These are phyloP conservation scores for Apoda limacodes DNA, from an alignment of 2,888 invertebrate species.

Conservation along the genomic window DNA sequence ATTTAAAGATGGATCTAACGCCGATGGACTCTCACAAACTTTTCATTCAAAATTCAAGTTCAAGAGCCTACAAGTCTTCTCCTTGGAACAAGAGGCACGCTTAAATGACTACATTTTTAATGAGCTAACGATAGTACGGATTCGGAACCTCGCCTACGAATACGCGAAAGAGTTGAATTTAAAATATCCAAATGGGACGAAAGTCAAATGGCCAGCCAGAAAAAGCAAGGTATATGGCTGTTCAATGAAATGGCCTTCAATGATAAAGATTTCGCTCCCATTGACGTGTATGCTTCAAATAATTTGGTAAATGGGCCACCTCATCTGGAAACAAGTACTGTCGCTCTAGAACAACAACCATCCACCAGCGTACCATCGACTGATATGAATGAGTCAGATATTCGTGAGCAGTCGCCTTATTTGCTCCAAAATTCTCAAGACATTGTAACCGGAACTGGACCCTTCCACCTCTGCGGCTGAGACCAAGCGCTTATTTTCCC, in stretches of 20 bases:
- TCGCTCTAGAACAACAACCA: slow-evolving; percentile 1
- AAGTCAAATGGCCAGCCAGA: slow-evolving; percentile 6
- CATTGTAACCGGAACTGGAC: slow-evolving; percentile 4
- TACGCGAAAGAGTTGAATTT: slow-evolving; percentile 19
- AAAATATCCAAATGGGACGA: slow-evolving; percentile 20
- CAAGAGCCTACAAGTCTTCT: slow-evolving; percentile 17
- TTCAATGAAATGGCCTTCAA: slow-evolving; percentile 16
- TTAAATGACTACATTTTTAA: slow-evolving; percentile 17
- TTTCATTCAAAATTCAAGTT: slow-evolving; percentile 18
- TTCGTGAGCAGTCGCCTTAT: too few species aligned
- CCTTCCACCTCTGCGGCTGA: slow-evolving; percentile 5
- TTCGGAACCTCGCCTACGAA: slow-evolving; percentile 19
- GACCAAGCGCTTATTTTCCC: not conserved
- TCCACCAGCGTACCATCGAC: not conserved
- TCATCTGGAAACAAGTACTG: slow-evolving; percentile 5
- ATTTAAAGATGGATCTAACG: slow-evolving; percentile 6
- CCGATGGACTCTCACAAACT: slow-evolving; percentile 9
- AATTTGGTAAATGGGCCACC: slow-evolving; percentile 4
- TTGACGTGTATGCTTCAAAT: too few species aligned
- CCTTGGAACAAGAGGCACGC: slow-evolving; percentile 16
- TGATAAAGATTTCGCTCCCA: too few species aligned
- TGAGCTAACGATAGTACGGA: slow-evolving; percentile 17
- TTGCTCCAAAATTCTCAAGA: not conserved
- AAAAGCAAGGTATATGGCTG: slow-evolving; percentile 20
- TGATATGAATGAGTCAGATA: slow-evolving; percentile 1